phyloP scores from a whole-genome alignment of 2,113 vertebrate genomes.

The Limnothrissa miodon region DNA sequence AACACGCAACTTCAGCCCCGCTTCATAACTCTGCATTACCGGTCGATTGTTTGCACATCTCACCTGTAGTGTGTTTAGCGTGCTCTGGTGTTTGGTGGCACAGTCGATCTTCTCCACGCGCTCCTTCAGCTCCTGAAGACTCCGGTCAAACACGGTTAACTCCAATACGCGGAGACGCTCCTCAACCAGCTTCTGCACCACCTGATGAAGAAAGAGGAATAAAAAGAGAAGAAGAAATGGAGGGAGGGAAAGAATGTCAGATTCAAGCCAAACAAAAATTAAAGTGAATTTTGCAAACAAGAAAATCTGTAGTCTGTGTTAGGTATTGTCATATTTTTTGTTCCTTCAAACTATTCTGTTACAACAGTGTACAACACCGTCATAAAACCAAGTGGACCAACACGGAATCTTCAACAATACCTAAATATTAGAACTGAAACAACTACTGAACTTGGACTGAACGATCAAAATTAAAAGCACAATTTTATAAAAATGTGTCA shows the following conservation, averaged over 20 bases:
- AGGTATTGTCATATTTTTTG: too few relatives aligned
- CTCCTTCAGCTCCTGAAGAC: conserved; percentile 84
- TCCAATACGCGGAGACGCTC: conserved; percentile 83
- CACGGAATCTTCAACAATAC: too few relatives aligned
- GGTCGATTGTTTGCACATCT: not conserved
- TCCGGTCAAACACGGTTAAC: conserved; percentile 83
- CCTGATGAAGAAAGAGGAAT: conserved; percentile 64
- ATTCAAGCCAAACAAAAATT: not conserved
- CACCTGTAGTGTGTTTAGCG: conserved; percentile 88
- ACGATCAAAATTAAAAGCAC: too few relatives aligned
- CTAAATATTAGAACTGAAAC: too few relatives aligned
- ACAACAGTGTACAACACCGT: too few relatives aligned
- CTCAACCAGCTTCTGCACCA: conserved; percentile 87
- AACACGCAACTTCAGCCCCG: too few relatives aligned
- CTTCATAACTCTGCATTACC: not conserved
- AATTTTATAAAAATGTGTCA: too few relatives aligned
- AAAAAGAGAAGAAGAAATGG: conserved; percentile 16
- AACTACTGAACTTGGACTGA: too few relatives aligned
- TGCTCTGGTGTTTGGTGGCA: conserved; percentile 84
- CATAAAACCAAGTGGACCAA: too few relatives aligned
- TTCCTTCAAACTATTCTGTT: too few relatives aligned
- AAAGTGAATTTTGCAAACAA: not conserved
- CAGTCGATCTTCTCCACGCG: conserved; percentile 91
- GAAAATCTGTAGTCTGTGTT: too few relatives aligned
- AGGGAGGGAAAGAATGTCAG: not conserved